Conservation (phyloP, 2,113 vertebrate species). For the Heterotilapia buettikoferi region DNA sequence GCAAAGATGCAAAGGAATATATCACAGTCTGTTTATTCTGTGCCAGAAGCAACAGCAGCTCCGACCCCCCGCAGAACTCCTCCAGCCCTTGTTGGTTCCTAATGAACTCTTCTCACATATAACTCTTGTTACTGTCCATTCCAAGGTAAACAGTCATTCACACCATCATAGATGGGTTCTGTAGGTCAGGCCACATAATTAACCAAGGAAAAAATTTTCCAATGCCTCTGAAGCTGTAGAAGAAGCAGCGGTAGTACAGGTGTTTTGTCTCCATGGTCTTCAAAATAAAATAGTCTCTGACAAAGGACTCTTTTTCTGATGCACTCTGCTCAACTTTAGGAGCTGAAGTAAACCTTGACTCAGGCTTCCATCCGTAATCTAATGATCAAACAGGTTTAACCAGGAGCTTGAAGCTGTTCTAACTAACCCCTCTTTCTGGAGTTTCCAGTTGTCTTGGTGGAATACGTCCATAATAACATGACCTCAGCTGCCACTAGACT, state of each 20-base stretch:
- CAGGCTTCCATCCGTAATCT: not conserved
- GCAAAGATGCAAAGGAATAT: not conserved
- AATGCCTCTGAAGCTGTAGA: not conserved
- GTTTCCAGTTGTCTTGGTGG: not conserved
- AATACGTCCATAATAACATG: not conserved
- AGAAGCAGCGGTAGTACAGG: not conserved
- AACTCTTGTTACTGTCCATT: not conserved
- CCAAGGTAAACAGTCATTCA: not conserved
- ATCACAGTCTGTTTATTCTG: not conserved
- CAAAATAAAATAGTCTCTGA: not conserved
- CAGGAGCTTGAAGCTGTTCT: not conserved
- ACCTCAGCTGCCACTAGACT: not conserved
- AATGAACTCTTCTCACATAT: not conserved
- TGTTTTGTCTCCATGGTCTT: not conserved
- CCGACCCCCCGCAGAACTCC: fast-evolving
- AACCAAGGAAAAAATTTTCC: not conserved
- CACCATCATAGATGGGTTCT: not conserved
- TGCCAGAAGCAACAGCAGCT: not conserved
- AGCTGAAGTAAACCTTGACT: not conserved
- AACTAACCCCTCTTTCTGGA: not conserved
- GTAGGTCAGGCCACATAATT: not conserved
- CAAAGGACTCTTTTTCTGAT: not conserved
- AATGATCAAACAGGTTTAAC: not conserved
- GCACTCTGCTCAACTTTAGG: not conserved
- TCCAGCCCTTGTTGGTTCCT: not conserved